Evolutionary conservation across 1,140 invertebrate genomes (phyloP), one percentile per base, ranked within the genome.

Genomic region (Dermatophagoides farinae): DNA sequence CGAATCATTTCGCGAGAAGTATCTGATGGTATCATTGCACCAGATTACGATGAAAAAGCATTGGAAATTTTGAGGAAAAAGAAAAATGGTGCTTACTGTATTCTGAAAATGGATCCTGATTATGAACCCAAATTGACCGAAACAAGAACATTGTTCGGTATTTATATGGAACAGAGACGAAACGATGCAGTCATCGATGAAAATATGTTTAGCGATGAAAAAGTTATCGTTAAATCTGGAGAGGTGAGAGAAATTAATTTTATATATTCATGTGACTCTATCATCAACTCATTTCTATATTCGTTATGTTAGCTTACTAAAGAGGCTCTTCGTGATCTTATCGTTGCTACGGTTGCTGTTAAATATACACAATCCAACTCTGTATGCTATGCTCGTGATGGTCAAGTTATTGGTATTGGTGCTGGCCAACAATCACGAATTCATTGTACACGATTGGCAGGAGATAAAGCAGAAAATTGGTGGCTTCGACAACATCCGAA

Each of bases 311-410:
- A 80, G 71, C 64, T 97, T 6, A 77, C 85, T 0, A 79, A 83
- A 43, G 73, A 71, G 44, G 90, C 86, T 16, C 68, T 91, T 4
- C 77, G 89, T 55, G 92, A 97, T 75, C 74, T 97, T 14, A 88
- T 93, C 51, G 87, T 97, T 0, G 93, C 93, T 0, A 93, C 88
- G 0, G 92, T 97, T 64, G 86, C 91, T 8, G 74, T 98, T 0
- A 98, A 98, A 72, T 98, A 96, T 68, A 97, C 93, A 0, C 95
- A 98, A 72, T 97, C 89, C 63, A 96, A 97, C 70, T 92, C 88
- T 2, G 90, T 97, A 0, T 95, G 89, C 69, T 95, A 86, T 68
- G 89, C 85, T 6, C 81, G 80, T 66, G 79, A 88, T 73, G 89
- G 89, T 0, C 86, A 98, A 73, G 85, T 96, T 0, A 84, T 96